A percentile compares a stretch with the other conserved stretches of the same genome.
These are phyloP conservation scores for Blomia tropicalis DNA, from an alignment of 2,888 invertebrate genomes.

Conservation along the genomic window DNA sequence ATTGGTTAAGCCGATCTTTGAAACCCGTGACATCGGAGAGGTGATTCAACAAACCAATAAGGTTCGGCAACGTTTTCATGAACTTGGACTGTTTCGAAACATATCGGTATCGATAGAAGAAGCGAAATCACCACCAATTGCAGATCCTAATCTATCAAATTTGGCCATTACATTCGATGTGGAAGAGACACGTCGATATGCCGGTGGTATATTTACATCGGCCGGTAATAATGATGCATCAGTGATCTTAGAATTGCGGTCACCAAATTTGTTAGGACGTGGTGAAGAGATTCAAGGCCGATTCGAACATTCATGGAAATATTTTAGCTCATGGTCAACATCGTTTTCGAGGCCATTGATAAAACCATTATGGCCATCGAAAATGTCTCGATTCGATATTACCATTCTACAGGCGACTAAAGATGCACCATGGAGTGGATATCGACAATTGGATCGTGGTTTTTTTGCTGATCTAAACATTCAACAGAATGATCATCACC, in stretches of 20 bases:
- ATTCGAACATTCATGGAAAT: background rate
- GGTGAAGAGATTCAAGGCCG: conserved; percentile 35
- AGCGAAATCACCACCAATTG: background rate
- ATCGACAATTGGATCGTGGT: conserved; percentile 60
- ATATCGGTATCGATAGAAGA: conserved; percentile 74
- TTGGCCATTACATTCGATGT: conserved; percentile 76
- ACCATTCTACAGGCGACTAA: conserved; percentile 56
- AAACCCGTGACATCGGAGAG: conserved; percentile 67
- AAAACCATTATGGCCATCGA: conserved; percentile 8
- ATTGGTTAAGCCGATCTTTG: conserved; percentile 64
- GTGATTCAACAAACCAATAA: conserved; percentile 45
- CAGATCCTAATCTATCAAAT: conserved; percentile 48
- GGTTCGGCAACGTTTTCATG: conserved; percentile 57
- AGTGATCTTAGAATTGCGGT: conserved; percentile 48
- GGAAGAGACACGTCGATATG: conserved; percentile 59
- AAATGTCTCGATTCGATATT: conserved; percentile 35
- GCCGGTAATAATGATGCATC: conserved; percentile 80
- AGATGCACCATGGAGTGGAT: conserved; percentile 65
- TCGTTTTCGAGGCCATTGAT: conserved; percentile 20
- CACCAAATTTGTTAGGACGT: conserved; percentile 70
- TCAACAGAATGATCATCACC: conserved; percentile 42
- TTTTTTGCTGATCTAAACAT: conserved; percentile 50
- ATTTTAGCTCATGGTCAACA: background rate
- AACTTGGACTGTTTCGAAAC: conserved; percentile 72
- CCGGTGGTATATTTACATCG: conserved; percentile 67